These are phyloP conservation scores for Dastarcus helophoroides DNA, from an alignment of 2,888 invertebrate genomes.

Conservation along the genomic window DNA sequence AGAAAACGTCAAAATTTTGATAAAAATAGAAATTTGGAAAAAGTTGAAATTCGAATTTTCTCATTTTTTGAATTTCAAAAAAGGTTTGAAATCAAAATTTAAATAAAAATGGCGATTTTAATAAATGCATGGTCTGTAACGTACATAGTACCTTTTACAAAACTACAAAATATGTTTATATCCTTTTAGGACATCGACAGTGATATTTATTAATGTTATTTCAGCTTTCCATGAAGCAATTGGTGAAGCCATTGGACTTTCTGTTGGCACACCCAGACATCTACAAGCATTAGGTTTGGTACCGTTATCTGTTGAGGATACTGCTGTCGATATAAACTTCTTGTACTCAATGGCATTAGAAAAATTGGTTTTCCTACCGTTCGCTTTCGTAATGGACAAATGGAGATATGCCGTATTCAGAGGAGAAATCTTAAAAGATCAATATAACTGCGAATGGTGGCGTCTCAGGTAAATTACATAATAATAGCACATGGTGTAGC, in stretches of 20 bases:
- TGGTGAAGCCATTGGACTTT: constrained; percentile 79
- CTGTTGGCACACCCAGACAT: constrained; percentile 75
- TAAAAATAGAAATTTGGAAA: too few relatives aligned
- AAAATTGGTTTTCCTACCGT: constrained; percentile 74
- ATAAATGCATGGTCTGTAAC: too few relatives aligned
- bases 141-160: too few relatives aligned
- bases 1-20: too few relatives aligned
- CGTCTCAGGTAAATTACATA: constrained; percentile 51
- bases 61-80: too few relatives aligned
- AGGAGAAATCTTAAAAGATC: constrained; percentile 58
- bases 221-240: constrained; percentile 87
- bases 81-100: too few relatives aligned
- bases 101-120: too few relatives aligned
- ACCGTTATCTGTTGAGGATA: constrained; percentile 69
- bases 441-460: constrained; percentile 85
- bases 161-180: too few relatives aligned
- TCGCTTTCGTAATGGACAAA: constrained; percentile 69
- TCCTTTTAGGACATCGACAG: too few relatives aligned
- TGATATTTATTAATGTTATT: constrained; percentile 14
- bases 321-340: constrained; percentile 74
- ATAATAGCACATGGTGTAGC: too few relatives aligned
- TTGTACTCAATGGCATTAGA: constrained; percentile 77
- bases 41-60: too few relatives aligned
- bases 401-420: constrained; percentile 83
- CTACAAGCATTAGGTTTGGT: constrained; percentile 72